These are phyloP conservation scores for Acanthosoma haemorrhoidale DNA, from an alignment of 2,888 invertebrate species.

Conservation along the genomic window DNA sequence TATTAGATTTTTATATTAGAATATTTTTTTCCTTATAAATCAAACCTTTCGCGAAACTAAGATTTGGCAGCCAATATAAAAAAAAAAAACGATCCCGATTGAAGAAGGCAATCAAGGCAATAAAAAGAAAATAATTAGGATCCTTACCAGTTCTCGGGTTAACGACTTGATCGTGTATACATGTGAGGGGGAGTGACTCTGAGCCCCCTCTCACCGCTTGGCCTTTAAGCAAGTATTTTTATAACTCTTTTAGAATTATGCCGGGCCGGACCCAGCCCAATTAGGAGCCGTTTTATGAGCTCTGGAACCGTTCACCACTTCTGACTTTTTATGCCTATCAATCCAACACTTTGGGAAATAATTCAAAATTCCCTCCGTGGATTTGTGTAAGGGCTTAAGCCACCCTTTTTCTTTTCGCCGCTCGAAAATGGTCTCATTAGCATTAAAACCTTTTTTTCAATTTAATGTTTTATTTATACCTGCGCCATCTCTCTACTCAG, in stretches of 20 bases:
- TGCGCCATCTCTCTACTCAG: background rate
- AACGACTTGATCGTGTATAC: background rate
- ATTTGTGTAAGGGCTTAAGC: background rate
- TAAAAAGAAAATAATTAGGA: too few relatives aligned
- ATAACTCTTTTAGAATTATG: slow-evolving; percentile 24
- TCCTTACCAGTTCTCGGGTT: background rate
- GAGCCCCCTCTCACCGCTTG: too few relatives aligned
- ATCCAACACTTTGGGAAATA: slow-evolving; percentile 10
- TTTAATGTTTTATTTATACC: slow-evolving; percentile 6
- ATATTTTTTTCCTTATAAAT: too few relatives aligned
- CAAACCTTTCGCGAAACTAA: too few relatives aligned
- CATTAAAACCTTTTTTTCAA: slow-evolving; percentile 2
- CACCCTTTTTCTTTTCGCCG: background rate
- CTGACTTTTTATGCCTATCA: slow-evolving; percentile 10
- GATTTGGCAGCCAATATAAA: too few relatives aligned
- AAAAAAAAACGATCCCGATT: too few relatives aligned
- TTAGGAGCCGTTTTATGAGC: slow-evolving; percentile 4
- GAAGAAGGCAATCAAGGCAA: too few relatives aligned
- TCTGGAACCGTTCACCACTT: background rate
- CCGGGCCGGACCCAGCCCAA: slow-evolving; percentile 1
- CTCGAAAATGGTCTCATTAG: background rate
- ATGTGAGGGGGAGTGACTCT: background rate
- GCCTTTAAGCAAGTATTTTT: background rate
- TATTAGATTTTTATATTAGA: too few relatives aligned
- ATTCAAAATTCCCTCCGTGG: slow-evolving; percentile 1